Percentiles rank a stretch among this genome's conserved stretches.
Conservation (phyloP, 2,797 vertebrate species). For the Crax fasciolata region DNA sequence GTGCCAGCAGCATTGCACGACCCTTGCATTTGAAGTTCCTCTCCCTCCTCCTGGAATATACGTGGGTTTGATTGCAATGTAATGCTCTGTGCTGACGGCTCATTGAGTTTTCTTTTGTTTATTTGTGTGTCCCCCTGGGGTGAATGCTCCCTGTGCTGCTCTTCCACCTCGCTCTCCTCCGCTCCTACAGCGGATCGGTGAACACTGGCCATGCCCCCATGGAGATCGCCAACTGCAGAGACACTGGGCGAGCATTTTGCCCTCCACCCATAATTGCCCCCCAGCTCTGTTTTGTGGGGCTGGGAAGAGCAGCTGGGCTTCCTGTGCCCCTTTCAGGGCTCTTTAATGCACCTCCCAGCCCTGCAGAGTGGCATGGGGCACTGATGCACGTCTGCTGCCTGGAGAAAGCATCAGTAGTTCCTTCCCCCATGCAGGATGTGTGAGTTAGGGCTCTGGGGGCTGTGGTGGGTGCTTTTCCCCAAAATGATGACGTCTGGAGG, state of each 20-base stretch:
- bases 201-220: background rate
- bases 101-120: background rate
- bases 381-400: background rate
- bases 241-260: background rate
- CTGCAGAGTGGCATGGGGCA: fast-evolving
- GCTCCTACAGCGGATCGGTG: no score
- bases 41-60: background rate
- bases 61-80: background rate
- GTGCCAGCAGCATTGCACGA: background rate
- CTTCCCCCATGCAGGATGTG: no score
- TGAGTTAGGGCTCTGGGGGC: no score
- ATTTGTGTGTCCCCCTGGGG: background rate
- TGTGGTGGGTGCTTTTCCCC: no score
- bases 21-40: background rate
- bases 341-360: background rate
- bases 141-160: background rate
- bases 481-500: no score
- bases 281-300: no score
- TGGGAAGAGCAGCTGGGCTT: no score
- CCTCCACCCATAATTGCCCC: background rate
- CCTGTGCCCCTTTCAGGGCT: background rate
- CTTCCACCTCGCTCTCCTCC: background rate
- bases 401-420: no score
- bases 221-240: background rate
- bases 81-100: background rate